Conservation (phyloP, 2,888 invertebrate genomes). For the Cerceris rybyensis region DNA sequence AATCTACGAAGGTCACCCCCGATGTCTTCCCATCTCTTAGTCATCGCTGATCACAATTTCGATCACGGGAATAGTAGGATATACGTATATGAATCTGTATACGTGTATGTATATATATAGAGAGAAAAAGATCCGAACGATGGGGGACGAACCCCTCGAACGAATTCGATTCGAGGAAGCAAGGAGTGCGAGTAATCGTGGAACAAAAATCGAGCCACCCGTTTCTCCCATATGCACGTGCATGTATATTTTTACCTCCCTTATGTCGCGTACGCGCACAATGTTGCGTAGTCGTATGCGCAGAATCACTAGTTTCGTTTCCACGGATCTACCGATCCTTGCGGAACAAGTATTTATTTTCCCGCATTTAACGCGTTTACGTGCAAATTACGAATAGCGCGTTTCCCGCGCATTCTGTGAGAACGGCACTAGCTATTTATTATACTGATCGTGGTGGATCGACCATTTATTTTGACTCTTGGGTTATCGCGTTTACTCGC, state of each 20-base stretch:
- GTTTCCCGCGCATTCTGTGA: background rate
- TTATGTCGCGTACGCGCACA: conserved; percentile 55
- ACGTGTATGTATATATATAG: too few species aligned
- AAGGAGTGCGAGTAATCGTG: conserved; percentile 61
- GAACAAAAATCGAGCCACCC: conserved; percentile 61
- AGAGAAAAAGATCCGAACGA: background rate
- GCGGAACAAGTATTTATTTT: conserved; percentile 42
- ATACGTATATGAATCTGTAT: background rate
- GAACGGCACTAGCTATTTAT: too few species aligned
- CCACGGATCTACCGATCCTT: conserved; percentile 49
- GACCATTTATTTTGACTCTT: too few species aligned
- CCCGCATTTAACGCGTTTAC: conserved; percentile 46
- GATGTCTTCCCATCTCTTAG: conserved; percentile 33
- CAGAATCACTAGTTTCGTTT: conserved; percentile 52
- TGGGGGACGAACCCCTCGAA: conserved; percentile 57
- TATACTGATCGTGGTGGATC: too few species aligned
- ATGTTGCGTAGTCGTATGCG: conserved; percentile 55
- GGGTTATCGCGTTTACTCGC: too few species aligned
- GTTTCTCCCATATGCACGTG: conserved; percentile 43
- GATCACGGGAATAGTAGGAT: conserved; percentile 34
- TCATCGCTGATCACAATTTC: conserved; percentile 49
- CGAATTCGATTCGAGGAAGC: conserved; percentile 55
- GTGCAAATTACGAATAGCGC: background rate
- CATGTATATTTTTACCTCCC: conserved; percentile 62
- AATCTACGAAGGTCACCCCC: conserved; percentile 7